A percentile compares a stretch with the other conserved stretches of the same genome.
These are phyloP conservation scores for Trigoniulus corallinus DNA, from an alignment of 1,140 invertebrate species.

Conservation along the genomic window DNA sequence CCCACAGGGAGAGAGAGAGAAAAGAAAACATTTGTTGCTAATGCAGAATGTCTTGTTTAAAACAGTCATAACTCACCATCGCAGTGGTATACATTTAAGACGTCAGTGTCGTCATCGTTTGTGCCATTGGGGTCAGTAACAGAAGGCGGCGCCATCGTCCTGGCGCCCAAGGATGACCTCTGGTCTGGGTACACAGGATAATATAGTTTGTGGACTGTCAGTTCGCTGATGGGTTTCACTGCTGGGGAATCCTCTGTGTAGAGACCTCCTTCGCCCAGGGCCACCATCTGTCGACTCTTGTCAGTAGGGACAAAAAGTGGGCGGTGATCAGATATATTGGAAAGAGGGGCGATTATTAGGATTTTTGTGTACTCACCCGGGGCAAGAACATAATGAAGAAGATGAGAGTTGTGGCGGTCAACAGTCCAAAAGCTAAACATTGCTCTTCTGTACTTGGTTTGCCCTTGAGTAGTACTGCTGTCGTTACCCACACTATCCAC, in stretches of 20 bases:
- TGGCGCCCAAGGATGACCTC: too few species aligned
- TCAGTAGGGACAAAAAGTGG: slow-evolving; percentile 2
- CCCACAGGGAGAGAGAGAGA: neutral
- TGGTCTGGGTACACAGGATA: slow-evolving; percentile 6
- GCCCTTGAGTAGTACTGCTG: slow-evolving; percentile 41
- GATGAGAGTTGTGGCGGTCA: slow-evolving; percentile 60
- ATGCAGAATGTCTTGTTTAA: too few species aligned
- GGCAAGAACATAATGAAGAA: slow-evolving; percentile 88
- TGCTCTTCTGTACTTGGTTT: slow-evolving; percentile 17
- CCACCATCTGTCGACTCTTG: slow-evolving; percentile 62
- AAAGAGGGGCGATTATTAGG: too few species aligned
- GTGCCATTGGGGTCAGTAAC: neutral
- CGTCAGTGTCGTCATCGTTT: too few species aligned
- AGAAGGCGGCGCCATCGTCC: neutral
- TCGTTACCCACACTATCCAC: slow-evolving; percentile 63
- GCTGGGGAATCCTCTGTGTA: slow-evolving; percentile 1
- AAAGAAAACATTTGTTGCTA: neutral
- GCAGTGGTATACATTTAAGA: too few species aligned
- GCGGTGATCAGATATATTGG: too few species aligned
- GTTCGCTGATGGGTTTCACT: slow-evolving; percentile 5
- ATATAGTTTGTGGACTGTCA: slow-evolving; percentile 9
- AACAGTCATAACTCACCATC: too few species aligned
- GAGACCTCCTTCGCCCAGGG: slow-evolving; percentile 46
- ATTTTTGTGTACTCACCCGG: too few species aligned
- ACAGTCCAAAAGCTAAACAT: slow-evolving; percentile 69